A percentile compares a stretch with the other conserved stretches of the same genome.
phyloP scores from a whole-genome alignment of 2,888 invertebrate species.

The Nasonia oneida region DNA sequence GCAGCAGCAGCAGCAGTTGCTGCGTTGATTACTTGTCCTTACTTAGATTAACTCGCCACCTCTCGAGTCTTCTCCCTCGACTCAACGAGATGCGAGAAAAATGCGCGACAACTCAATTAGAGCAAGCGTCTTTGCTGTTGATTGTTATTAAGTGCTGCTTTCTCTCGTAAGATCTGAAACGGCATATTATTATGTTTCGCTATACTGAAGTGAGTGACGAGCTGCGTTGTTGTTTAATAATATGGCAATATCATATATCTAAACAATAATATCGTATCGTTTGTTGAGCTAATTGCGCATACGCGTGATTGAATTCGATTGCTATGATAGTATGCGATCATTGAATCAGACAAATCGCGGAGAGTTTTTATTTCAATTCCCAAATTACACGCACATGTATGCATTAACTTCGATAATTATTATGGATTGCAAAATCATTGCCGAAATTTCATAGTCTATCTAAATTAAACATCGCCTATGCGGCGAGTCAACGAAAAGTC shows the following conservation, averaged over 20 bases:
- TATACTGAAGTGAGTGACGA: no score
- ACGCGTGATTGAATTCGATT: neutral
- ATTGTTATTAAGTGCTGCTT: neutral
- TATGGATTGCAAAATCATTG: no score
- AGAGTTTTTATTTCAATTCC: neutral
- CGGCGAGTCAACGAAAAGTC: neutral
- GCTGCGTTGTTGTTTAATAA: no score
- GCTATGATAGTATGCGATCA: neutral
- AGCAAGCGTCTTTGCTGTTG: neutral
- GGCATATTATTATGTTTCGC: no score
- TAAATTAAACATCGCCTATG: neutral
- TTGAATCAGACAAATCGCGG: neutral
- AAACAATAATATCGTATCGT: neutral
- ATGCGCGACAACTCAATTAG: conserved; percentile 36
- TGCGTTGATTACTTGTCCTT: conserved; percentile 57
- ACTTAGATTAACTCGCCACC: conserved; percentile 53
- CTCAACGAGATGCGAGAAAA: conserved; percentile 11
- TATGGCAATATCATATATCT: neutral
- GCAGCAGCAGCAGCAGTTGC: conserved; percentile 19
- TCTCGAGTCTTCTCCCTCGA: conserved; percentile 19
- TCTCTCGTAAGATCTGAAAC: no score
- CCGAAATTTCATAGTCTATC: neutral
- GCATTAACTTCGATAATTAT: no score
- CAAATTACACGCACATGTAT: no score
- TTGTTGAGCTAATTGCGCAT: neutral